Evolutionary conservation across 1,140 invertebrate genomes (phyloP).

Genomic region (Drosophila malerkotliana): DNA sequence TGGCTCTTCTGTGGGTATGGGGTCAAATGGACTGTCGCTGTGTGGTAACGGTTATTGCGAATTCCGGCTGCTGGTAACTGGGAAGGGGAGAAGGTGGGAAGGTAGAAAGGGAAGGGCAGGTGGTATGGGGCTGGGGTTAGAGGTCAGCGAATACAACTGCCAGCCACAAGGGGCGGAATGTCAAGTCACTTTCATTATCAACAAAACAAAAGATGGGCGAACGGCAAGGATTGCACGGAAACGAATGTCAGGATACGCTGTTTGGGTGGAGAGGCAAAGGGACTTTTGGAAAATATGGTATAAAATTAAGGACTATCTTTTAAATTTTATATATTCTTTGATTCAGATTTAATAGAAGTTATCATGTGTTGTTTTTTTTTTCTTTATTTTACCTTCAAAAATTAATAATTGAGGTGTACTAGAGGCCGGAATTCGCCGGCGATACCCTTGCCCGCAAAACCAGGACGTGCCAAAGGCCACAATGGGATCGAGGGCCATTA

Average conservation of each 20-base stretch:
- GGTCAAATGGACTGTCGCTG: slow-evolving; percentile 12
- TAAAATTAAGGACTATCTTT: neutral
- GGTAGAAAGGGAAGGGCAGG: neutral
- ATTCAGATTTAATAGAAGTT: neutral
- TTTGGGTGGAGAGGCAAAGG: too few relatives aligned
- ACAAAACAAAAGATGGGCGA: slow-evolving; percentile 19
- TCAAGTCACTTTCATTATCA: slow-evolving; percentile 35
- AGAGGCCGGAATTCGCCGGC: neutral
- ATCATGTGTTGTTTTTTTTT: neutral
- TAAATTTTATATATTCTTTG: neutral
- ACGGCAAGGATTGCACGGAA: neutral
- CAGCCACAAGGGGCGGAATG: slow-evolving; percentile 23
- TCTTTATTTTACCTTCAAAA: neutral
- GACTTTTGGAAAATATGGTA: too few relatives aligned
- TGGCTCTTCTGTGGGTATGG: neutral
- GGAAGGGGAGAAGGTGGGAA: neutral
- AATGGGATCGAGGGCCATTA: slow-evolving; percentile 55
- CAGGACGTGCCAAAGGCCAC: slow-evolving; percentile 45
- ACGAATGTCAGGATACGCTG: slow-evolving; percentile 1
- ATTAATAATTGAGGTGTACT: neutral
- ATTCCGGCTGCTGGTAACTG: slow-evolving; percentile 12
- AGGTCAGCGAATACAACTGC: slow-evolving; percentile 7
- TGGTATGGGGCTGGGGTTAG: neutral
- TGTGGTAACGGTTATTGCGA: slow-evolving; percentile 14
- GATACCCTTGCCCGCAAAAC: neutral